phyloP scores from a whole-genome alignment of 2,888 invertebrate genomes.

The Diploptera punctata region DNA sequence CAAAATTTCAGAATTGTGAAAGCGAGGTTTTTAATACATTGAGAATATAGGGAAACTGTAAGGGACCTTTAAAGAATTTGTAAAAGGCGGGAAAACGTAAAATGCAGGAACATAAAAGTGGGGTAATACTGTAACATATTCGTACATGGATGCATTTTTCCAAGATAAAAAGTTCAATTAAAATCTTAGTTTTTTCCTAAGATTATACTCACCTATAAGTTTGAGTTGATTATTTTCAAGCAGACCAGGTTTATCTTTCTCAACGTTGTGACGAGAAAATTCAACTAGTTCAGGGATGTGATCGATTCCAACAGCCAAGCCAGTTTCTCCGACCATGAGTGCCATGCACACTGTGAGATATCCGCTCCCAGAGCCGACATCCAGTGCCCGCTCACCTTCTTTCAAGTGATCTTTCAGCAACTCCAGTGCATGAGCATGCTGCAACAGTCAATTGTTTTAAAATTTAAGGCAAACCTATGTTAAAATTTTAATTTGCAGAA shows the following conservation, averaged over 20 bases:
- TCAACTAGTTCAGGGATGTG: constrained; percentile 85
- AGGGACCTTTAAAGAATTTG: too few relatives aligned
- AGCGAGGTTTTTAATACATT: too few relatives aligned
- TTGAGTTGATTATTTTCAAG: constrained; percentile 70
- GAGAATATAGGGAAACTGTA: too few relatives aligned
- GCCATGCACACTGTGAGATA: constrained; percentile 93
- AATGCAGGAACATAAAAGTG: too few relatives aligned
- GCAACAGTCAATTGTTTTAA: constrained; percentile 42
- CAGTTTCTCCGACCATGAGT: constrained; percentile 76
- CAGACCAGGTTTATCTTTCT: constrained; percentile 72
- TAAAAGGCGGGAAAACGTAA: too few relatives aligned
- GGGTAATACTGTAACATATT: too few relatives aligned
- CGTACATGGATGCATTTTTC: too few relatives aligned
- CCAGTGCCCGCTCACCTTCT: constrained; percentile 80
- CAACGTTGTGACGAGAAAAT: constrained; percentile 77
- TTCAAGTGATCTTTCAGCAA: constrained; percentile 77
- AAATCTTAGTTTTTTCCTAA: too few relatives aligned
- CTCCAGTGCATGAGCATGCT: constrained; percentile 94
- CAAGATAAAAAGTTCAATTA: too few relatives aligned
- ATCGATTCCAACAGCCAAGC: constrained; percentile 83
- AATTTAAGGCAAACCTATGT: too few relatives aligned
- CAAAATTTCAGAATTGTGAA: too few relatives aligned
- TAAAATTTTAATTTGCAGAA: too few relatives aligned
- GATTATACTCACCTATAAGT: constrained; percentile 72
- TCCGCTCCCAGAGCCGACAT: constrained; percentile 94